These are phyloP conservation scores for Agrypnus murinus DNA, from an alignment of 2,888 invertebrate genomes.

Conservation along the genomic window DNA sequence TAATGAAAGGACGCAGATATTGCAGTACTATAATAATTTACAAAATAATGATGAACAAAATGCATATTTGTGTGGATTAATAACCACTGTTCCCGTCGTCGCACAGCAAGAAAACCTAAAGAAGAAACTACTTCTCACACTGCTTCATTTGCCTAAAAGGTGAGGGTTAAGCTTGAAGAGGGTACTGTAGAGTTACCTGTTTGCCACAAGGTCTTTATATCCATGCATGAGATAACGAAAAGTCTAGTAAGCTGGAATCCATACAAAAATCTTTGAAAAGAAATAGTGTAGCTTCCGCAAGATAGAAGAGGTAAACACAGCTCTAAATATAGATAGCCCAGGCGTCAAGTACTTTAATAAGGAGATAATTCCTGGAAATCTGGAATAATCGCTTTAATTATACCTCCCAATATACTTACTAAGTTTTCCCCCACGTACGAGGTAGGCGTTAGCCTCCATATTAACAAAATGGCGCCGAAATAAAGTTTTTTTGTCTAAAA, in stretches of 20 bases:
- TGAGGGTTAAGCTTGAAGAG: background rate
- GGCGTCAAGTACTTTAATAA: no score
- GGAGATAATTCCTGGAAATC: no score
- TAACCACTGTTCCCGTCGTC: background rate
- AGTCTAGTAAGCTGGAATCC: constrained; percentile 9
- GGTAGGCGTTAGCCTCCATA: no score
- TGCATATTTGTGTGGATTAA: no score
- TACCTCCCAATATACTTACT: no score
- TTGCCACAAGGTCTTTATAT: constrained; percentile 25
- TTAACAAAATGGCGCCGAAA: no score
- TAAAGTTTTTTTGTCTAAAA: no score
- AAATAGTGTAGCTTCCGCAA: background rate
- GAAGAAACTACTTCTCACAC: background rate
- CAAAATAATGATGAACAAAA: no score
- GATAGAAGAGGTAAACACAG: constrained; percentile 14
- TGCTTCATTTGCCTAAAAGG: background rate
- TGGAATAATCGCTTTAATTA: no score
- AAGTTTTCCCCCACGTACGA: no score
- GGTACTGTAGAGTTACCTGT: background rate
- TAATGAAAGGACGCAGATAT: background rate
- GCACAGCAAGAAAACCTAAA: constrained; percentile 14
- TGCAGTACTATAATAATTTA: constrained; percentile 14
- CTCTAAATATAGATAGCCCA: no score
- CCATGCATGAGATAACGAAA: constrained; percentile 25
- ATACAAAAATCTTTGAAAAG: constrained; percentile 7